phyloP scores from a whole-genome alignment of 2,113 vertebrate species.

The Mus pahari region DNA sequence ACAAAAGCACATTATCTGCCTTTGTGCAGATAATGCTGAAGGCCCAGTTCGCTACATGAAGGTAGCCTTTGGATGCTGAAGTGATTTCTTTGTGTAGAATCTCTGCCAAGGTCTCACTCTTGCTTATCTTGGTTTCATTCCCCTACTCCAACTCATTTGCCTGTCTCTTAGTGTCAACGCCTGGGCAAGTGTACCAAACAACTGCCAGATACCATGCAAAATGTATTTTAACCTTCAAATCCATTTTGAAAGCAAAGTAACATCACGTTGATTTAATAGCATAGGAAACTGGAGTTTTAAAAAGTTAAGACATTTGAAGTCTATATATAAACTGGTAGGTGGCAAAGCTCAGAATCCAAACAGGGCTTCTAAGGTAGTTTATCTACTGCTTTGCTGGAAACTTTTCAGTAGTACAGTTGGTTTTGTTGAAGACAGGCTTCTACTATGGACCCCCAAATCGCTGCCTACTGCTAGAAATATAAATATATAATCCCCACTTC shows the following conservation, averaged over 20 bases:
- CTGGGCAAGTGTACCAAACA: neutral
- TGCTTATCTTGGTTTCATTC: constrained; percentile 3
- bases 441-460: neutral
- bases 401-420: neutral
- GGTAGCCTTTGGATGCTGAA: neutral
- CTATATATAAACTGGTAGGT: neutral
- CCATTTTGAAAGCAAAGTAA: neutral
- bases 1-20: constrained; percentile 5
- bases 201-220: neutral
- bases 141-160: neutral
- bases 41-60: neutral
- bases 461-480: neutral
- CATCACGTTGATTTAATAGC: constrained; percentile 47
- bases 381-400: constrained; percentile 14
- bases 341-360: constrained; percentile 38
- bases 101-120: neutral
- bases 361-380: neutral
- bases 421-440: constrained; percentile 22
- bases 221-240: constrained; percentile 37
- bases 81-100: neutral
- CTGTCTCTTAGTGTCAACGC: neutral
- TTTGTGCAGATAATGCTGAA: constrained; percentile 12
- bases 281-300: neutral
- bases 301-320: constrained; percentile 35
- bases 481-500: neutral